phyloP scores from a whole-genome alignment of 2,113 vertebrate genomes.

The Alectura lathami region DNA sequence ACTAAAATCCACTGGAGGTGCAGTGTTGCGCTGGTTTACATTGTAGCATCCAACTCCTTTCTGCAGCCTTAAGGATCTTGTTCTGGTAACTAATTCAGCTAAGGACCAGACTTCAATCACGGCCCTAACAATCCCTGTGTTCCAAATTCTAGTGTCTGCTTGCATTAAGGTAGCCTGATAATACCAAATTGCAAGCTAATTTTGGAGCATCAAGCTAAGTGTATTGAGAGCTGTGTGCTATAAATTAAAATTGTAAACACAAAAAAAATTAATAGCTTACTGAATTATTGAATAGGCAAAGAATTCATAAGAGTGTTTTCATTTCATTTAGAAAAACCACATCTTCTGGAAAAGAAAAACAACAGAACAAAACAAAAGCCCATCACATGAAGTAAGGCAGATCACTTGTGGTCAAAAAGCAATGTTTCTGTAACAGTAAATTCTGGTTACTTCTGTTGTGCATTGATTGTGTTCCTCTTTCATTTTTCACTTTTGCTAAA shows the following conservation, averaged over 20 bases:
- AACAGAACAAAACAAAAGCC: background rate
- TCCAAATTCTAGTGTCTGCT: constrained; percentile 36
- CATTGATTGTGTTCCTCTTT: background rate
- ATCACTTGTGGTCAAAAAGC: background rate
- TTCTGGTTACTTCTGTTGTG: background rate
- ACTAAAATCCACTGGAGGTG: background rate
- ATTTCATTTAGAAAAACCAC: constrained; percentile 10
- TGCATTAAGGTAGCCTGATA: constrained; percentile 44
- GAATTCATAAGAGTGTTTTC: constrained; percentile 18
- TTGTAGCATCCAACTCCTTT: background rate
- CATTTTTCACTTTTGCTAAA: constrained; percentile 22
- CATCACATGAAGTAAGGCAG: background rate
- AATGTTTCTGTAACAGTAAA: constrained; percentile 28
- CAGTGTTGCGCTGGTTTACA: background rate
- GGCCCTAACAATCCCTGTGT: background rate
- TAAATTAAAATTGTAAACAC: constrained; percentile 49
- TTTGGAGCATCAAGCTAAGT: constrained; percentile 45
- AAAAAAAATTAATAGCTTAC: constrained; percentile 24
- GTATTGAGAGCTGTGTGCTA: constrained; percentile 19
- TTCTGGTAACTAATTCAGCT: background rate
- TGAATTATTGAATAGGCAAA: background rate
- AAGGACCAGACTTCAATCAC: background rate
- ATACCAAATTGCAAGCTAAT: constrained; percentile 58
- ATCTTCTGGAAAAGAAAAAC: background rate
- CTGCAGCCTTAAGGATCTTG: background rate